Base-by-base conservation (phyloP, 2,888 invertebrate species). In the Ferdinandea cuprea region DNA sequence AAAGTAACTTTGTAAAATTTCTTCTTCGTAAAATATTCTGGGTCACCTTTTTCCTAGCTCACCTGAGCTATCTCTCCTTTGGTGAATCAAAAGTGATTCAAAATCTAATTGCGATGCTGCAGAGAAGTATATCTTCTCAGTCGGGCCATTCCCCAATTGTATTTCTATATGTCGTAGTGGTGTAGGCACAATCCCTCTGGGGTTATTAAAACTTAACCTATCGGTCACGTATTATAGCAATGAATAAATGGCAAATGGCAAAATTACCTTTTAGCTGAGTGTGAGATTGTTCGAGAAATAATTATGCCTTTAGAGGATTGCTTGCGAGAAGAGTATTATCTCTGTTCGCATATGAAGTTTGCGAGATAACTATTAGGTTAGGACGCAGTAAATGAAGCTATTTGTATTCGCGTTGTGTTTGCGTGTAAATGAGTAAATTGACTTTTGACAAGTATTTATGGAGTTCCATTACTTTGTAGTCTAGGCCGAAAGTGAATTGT, bases 31-130 rank as follows among this genome's bases (percentile, higher is more conserved):
- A 9, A 4, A 9, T n/a, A n/a, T 8, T n/a, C 2, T 13, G 30
- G 17, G 35, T 73, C 40, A 48, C 44, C 40, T 74, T 28, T 25
- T 15, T 61, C 15, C 56, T 17, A 19, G 32, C 52, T 42, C 71
- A 66, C 28, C 17, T 9, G n/a, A n/a, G 37, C 52, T 52, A 58
- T 40, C 48, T 40, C 48, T 32, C 15, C 54, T 81, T 61, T 66
- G 52, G 32, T 54, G 81, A 71, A 72, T 71, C 77, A 77, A 65
- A 81, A 66, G 66, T 72, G 61, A 81, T 77, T 77, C 69, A 58
- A 35, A 19, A 61, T 28, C 71, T 77, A 81, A 81, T 81, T 81
- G 81, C 77, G 59, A 77, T 72, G 54, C 66, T 61, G 54, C 66
- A 66, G 66, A 2, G 6, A 66, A 52, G 40, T 46, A 65, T 58